Percentiles rank a stretch among this genome's conserved stretches.
These are phyloP conservation scores for Copidosoma floridanum DNA, from an alignment of 1,140 invertebrate species.

Conservation along the genomic window DNA sequence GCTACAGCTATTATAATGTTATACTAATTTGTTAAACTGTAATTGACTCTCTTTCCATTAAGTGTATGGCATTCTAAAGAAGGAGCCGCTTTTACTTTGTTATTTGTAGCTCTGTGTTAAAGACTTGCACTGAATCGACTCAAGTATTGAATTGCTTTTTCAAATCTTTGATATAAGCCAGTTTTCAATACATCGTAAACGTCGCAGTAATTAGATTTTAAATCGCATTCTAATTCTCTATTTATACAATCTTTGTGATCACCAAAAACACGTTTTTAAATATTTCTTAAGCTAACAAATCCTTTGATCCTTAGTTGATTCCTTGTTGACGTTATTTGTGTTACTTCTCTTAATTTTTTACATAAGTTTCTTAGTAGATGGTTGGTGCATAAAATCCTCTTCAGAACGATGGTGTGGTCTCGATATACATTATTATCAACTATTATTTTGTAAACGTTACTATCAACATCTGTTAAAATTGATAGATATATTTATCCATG, in stretches of 20 bases:
- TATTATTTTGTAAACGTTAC: constrained; percentile 43
- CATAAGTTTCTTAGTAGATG: constrained; percentile 33
- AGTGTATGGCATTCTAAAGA: constrained; percentile 39
- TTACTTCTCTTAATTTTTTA: constrained; percentile 28
- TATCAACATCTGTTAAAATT: constrained; percentile 53
- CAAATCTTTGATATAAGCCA: constrained; percentile 21
- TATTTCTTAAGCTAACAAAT: constrained; percentile 5
- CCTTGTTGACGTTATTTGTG: not conserved
- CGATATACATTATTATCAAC: too few species aligned
- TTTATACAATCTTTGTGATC: too few species aligned
- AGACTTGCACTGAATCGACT: constrained; percentile 33
- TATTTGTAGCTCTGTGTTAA: too few species aligned
- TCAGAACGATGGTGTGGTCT: too few species aligned
- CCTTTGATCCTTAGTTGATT: constrained; percentile 1
- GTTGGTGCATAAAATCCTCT: too few species aligned
- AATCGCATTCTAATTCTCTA: too few species aligned
- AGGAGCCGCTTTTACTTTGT: constrained; percentile 47
- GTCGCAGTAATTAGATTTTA: too few species aligned
- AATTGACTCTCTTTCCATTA: constrained; percentile 48
- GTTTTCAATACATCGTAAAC: too few species aligned
- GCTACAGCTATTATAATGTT: constrained; percentile 35
- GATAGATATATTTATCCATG: constrained; percentile 45
- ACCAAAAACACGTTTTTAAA: too few species aligned
- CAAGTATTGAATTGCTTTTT: constrained; percentile 20
- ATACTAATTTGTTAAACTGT: constrained; percentile 33